phyloP scores from a whole-genome alignment of 2,888 invertebrate genomes.

The Ferrisia virgata region DNA sequence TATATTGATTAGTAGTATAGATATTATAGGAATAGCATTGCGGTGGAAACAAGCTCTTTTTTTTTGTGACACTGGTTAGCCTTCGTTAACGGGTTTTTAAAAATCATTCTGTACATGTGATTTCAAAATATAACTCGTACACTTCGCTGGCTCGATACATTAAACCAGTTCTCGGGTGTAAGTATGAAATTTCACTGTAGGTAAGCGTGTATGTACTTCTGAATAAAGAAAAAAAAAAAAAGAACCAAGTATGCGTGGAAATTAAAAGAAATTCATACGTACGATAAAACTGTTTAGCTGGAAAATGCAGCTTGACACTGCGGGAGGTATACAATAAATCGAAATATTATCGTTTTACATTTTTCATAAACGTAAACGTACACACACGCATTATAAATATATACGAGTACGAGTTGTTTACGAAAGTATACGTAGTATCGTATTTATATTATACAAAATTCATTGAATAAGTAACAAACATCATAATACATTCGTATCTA shows the following conservation, averaged over 20 bases:
- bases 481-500: too few relatives aligned
- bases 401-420: too few relatives aligned
- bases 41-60: conserved; percentile 16
- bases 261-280: background rate
- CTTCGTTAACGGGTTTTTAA: background rate
- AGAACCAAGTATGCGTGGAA: background rate
- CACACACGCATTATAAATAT: too few relatives aligned
- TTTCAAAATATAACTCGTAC: background rate
- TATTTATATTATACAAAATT: background rate
- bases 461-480: background rate
- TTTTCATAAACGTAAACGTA: background rate
- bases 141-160: background rate
- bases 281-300: background rate
- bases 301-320: background rate
- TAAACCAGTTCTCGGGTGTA: background rate
- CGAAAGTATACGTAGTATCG: background rate
- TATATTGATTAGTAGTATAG: background rate
- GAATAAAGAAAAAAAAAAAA: too few relatives aligned
- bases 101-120: background rate
- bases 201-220: background rate
- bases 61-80: conserved; percentile 22
- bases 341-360: background rate
- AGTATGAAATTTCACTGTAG: background rate
- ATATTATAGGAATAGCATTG: too few relatives aligned
- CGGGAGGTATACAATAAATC: background rate